Percentiles rank a stretch among this genome's conserved stretches.
Conservation (phyloP, 1,140 invertebrate genomes). For the Lysiphlebus fabarum region DNA sequence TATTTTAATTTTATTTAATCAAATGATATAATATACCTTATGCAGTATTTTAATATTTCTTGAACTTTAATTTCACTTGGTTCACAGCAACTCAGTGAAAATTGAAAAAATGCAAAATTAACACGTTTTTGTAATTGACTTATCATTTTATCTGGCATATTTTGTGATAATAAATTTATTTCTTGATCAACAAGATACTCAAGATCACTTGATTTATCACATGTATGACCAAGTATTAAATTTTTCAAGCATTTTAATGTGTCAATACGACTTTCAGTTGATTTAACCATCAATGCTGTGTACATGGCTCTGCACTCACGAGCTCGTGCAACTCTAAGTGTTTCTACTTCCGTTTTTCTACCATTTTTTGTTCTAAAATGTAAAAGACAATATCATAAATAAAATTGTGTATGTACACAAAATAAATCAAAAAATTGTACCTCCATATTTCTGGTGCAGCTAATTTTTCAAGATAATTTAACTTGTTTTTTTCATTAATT, state of each 20-base stretch:
- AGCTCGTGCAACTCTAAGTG: conserved; percentile 61
- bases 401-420: background rate
- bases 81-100: conserved; percentile 19
- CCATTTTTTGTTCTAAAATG: conserved; percentile 41
- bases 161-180: conserved; percentile 57
- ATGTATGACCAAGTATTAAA: conserved; percentile 53
- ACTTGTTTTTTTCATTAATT: conserved; percentile 54
- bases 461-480: conserved; percentile 61
- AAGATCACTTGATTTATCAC: conserved; percentile 57
- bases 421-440: conserved; percentile 28
- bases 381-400: conserved; percentile 6
- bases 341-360: conserved; percentile 60
- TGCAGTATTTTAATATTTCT: conserved; percentile 8
- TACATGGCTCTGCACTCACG: conserved; percentile 61
- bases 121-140: conserved; percentile 59
- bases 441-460: conserved; percentile 63
- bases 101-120: conserved; percentile 35
- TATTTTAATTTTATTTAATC: background rate
- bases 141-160: conserved; percentile 54
- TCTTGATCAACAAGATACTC: conserved; percentile 63
- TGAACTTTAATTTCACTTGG: background rate
- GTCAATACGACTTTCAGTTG: conserved; percentile 56
- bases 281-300: conserved; percentile 51
- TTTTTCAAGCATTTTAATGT: conserved; percentile 57
- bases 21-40: conserved; percentile 1